Conservation (phyloP, 2,888 invertebrate species). For the Fragum whitleyi region DNA sequence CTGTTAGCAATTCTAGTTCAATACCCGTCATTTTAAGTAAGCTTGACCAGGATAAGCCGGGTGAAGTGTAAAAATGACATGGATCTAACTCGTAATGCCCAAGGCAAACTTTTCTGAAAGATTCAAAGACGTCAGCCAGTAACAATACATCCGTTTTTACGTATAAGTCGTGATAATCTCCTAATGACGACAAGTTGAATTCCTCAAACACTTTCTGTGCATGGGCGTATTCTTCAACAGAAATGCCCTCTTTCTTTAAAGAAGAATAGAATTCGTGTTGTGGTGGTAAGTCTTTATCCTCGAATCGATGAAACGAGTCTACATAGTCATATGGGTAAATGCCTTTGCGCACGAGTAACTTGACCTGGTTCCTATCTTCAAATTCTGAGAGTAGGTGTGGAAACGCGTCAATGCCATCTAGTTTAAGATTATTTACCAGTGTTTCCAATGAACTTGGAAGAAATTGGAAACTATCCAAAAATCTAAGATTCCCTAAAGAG, state of each 20-base stretch:
- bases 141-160: conserved; percentile 43
- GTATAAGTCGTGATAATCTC: conserved; percentile 45
- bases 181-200: conserved; percentile 22
- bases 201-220: conserved; percentile 33
- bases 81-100: conserved; percentile 49
- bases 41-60: conserved; percentile 42
- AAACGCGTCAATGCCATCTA: conserved; percentile 50
- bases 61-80: conserved; percentile 48
- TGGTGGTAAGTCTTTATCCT: conserved; percentile 24
- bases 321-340: conserved; percentile 40
- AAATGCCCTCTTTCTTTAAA: conserved; percentile 34
- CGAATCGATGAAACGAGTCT: conserved; percentile 19
- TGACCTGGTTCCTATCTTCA: not conserved
- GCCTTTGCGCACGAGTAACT: conserved; percentile 31
- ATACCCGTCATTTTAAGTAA: conserved; percentile 40
- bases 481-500: conserved; percentile 45
- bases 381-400: conserved; percentile 32
- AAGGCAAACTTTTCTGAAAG: conserved; percentile 37
- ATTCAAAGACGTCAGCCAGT: conserved; percentile 38
- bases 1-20: conserved; percentile 34
- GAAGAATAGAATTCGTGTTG: conserved; percentile 30
- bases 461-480: conserved; percentile 56
- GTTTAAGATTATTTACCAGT: conserved; percentile 36
- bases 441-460: conserved; percentile 39
- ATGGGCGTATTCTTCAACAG: conserved; percentile 39